A percentile compares a stretch with the other conserved stretches of the same genome.
Evolutionary conservation across 2,797 vertebrate species (phyloP).

Genomic region (Taenioides sp.): DNA sequence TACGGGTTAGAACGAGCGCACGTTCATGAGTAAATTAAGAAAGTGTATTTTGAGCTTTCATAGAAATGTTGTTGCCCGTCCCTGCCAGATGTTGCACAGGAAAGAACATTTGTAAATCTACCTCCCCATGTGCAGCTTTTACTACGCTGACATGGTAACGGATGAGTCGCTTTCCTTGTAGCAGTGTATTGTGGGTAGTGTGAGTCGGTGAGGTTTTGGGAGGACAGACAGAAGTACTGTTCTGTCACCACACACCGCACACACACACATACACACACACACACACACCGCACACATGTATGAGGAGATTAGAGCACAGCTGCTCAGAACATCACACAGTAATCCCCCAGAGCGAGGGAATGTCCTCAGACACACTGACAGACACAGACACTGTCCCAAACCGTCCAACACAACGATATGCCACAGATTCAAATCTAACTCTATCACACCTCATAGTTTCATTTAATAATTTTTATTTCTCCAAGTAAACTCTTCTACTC

Average conservation of each 20-base stretch:
- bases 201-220: constrained; percentile 24
- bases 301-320: constrained; percentile 76
- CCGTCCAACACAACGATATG: not conserved
- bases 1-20: too few relatives aligned
- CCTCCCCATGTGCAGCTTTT: constrained; percentile 8
- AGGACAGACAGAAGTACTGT: not conserved
- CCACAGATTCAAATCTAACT: not conserved
- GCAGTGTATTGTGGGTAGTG: constrained; percentile 29
- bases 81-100: not conserved
- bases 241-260: not conserved
- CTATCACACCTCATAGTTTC: not conserved
- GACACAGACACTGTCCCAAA: constrained; percentile 4
- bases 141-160: constrained; percentile 19
- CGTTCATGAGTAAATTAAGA: too few relatives aligned
- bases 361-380: constrained; percentile 7
- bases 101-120: not conserved
- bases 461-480: not conserved
- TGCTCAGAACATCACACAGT: constrained; percentile 48
- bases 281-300: constrained; percentile 35
- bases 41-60: too few relatives aligned
- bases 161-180: not conserved
- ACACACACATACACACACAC: not conserved
- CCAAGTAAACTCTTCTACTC: too few relatives aligned
- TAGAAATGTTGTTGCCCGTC: too few relatives aligned
- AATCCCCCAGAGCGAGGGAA: constrained; percentile 25